phyloP scores from a whole-genome alignment of 2,797 vertebrate species.

The Rhabdomys pumilio region DNA sequence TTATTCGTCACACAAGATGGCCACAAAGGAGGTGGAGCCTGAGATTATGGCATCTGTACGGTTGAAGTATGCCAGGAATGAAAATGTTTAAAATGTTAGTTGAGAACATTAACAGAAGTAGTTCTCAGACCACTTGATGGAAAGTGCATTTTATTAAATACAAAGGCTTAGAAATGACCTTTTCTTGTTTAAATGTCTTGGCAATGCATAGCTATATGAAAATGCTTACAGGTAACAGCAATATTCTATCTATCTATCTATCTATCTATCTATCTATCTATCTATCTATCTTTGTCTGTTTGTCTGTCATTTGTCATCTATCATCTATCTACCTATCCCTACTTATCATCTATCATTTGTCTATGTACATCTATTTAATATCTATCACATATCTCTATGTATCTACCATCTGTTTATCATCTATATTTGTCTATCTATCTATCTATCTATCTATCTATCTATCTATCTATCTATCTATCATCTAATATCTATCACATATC shows the following conservation, averaged over 20 bases:
- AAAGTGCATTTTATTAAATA: slow-evolving; percentile 34
- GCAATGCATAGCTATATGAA: not conserved
- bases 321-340: not conserved
- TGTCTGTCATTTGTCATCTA: not conserved
- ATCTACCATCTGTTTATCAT: not conserved
- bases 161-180: slow-evolving; percentile 10
- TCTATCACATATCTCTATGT: not conserved
- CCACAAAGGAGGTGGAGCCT: not conserved
- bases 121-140: not conserved
- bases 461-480: not conserved
- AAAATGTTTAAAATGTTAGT: not conserved
- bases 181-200: not conserved
- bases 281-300: not conserved
- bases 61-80: not conserved
- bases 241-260: not conserved
- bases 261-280: not conserved
- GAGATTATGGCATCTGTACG: not conserved
- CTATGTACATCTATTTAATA: not conserved
- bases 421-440: not conserved
- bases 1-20: not conserved
- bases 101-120: not conserved
- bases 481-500: not conserved
- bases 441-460: not conserved
- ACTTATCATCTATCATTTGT: not conserved
- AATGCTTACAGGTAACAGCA: not conserved